These are phyloP conservation scores for Monopis laevigella DNA, from an alignment of 2,888 invertebrate genomes.

Conservation along the genomic window DNA sequence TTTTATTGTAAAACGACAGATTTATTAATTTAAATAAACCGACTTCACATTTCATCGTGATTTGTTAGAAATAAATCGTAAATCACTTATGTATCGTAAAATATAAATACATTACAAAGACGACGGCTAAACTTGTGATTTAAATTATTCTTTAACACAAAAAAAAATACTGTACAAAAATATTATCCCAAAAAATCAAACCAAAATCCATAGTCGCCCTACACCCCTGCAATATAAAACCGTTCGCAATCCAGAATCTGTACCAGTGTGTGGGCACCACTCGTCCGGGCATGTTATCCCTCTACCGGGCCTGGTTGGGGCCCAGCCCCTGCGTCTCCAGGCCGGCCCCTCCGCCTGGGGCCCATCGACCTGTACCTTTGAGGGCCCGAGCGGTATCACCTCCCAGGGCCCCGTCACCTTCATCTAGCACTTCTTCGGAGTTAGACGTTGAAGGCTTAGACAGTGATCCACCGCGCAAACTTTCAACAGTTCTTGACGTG, in stretches of 20 bases:
- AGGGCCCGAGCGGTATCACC: conserved; percentile 44
- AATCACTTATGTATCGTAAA: too few relatives aligned
- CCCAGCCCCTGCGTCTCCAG: conserved; percentile 53
- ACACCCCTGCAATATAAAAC: not conserved
- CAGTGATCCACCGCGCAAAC: conserved; percentile 38
- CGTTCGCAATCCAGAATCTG: conserved; percentile 26
- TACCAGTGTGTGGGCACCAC: conserved; percentile 10
- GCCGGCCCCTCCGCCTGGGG: conserved; percentile 57
- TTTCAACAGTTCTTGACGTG: conserved; percentile 73
- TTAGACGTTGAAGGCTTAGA: conserved; percentile 40
- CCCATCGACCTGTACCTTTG: conserved; percentile 51
- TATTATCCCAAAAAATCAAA: not conserved
- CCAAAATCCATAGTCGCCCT: not conserved
- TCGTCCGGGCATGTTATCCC: conserved; percentile 46
- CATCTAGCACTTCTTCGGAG: conserved; percentile 45
- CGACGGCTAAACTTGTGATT: too few relatives aligned
- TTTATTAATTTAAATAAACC: too few relatives aligned
- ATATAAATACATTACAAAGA: too few relatives aligned
- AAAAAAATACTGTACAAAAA: conserved; percentile 1
- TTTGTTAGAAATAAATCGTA: too few relatives aligned
- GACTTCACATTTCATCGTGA: too few relatives aligned
- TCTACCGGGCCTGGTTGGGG: conserved; percentile 64
- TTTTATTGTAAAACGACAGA: too few relatives aligned
- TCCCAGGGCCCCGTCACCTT: conserved; percentile 39
- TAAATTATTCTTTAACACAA: not conserved